Evolutionary conservation across 2,797 vertebrate species (phyloP).

Genomic region (Argentina silus): DNA sequence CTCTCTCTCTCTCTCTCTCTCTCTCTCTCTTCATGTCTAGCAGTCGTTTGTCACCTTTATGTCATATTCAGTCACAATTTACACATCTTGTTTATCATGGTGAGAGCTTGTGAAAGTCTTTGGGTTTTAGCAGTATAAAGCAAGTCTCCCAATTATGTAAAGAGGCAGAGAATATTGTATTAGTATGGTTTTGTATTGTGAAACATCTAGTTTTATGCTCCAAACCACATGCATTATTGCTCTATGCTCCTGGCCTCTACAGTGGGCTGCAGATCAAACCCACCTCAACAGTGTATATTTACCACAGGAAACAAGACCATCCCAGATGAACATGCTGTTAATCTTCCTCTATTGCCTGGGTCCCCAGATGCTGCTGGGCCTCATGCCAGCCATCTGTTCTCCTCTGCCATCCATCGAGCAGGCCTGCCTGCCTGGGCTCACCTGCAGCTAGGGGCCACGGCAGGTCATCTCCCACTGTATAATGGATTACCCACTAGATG

Average conservation of each 20-base stretch:
- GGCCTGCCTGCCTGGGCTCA: constrained; percentile 53
- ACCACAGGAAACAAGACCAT: constrained; percentile 12
- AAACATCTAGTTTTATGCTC: no score
- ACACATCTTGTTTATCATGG: no score
- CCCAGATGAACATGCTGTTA: constrained; percentile 34
- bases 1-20: no score
- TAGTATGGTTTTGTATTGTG: no score
- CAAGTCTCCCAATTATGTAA: not conserved
- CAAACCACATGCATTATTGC: not conserved
- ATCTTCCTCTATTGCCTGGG: constrained; percentile 35
- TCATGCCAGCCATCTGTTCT: constrained; percentile 47
- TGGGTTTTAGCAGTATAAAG: not conserved
- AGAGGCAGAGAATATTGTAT: not conserved
- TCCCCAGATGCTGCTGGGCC: constrained; percentile 48
- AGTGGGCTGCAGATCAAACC: not conserved
- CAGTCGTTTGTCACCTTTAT: no score
- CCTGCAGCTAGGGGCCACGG: constrained; percentile 55
- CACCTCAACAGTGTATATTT: not conserved
- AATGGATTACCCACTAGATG: constrained; percentile 56
- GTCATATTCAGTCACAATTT: no score
- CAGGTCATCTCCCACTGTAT: constrained; percentile 55
- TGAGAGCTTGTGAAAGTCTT: no score
- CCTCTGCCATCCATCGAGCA: constrained; percentile 5
- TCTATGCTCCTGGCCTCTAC: not conserved
- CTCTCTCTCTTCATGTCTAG: no score